Conservation (phyloP, 2,888 invertebrate genomes). For the Anodontia alba region DNA sequence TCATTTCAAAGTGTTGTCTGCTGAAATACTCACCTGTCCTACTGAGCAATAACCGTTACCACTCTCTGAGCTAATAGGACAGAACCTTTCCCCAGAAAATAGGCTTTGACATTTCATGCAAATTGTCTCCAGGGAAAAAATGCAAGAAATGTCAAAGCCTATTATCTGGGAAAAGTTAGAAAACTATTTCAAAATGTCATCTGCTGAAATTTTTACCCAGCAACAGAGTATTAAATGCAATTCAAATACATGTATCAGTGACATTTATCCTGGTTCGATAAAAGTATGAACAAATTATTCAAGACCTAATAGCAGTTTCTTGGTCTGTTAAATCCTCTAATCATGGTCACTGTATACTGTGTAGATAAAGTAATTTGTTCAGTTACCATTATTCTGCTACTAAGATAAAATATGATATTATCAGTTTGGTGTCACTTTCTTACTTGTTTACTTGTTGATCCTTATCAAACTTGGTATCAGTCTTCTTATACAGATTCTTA, state of each 20-base stretch:
- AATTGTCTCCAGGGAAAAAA: no score
- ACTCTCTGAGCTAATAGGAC: no score
- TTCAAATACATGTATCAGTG: not conserved
- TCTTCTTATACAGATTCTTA: constrained; percentile 6
- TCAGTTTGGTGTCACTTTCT: constrained; percentile 13
- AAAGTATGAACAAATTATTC: not conserved
- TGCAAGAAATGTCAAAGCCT: no score
- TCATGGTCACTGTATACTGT: not conserved
- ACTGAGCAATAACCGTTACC: no score
- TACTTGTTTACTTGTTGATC: constrained; percentile 16
- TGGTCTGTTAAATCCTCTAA: not conserved
- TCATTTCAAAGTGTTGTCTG: no score
- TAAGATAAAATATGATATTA: constrained; percentile 1
- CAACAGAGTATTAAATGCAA: no score
- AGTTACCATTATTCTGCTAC: constrained; percentile 2
- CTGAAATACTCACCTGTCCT: no score
- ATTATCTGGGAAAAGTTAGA: no score
- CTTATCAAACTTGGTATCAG: constrained; percentile 14
- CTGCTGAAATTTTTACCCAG: no score
- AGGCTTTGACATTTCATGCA: no score
- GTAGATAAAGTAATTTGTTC: not conserved
- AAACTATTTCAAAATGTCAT: no score
- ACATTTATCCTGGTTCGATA: not conserved
- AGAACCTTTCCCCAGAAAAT: no score
- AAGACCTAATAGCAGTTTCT: not conserved